Evolutionary conservation across 2,113 vertebrate genomes (phyloP).

Genomic region (Melozone crissalis): DNA sequence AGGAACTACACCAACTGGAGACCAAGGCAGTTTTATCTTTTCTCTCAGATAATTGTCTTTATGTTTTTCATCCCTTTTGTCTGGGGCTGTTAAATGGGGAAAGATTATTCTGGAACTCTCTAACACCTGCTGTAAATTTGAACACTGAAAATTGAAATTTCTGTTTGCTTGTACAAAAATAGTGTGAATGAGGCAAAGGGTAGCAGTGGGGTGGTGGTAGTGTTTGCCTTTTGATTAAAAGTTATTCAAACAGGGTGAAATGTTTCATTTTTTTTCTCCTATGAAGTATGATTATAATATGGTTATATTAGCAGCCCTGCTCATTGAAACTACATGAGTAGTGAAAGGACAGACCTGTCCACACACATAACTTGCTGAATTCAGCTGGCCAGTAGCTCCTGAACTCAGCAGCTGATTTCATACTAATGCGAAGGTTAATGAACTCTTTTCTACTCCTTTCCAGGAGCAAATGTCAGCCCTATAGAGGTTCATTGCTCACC

Average conservation of each 20-base stretch:
- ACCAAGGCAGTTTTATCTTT: not conserved
- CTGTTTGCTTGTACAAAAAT: not conserved
- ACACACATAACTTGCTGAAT: not conserved
- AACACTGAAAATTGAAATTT: not conserved
- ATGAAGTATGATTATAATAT: not conserved
- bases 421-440: constrained; percentile 29
- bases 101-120: not conserved
- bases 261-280: not conserved
- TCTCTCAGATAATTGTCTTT: not conserved
- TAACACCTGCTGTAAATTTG: not conserved
- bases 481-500: constrained; percentile 2
- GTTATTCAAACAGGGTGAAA: not conserved
- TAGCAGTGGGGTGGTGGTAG: accelerated
- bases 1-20: not conserved
- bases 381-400: not conserved
- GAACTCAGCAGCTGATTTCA: constrained; percentile 31
- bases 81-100: not conserved
- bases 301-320: not conserved
- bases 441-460: constrained; percentile 3
- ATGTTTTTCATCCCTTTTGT: not conserved
- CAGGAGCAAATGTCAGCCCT: constrained; percentile 49
- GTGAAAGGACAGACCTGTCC: not conserved
- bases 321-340: accelerated
- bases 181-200: accelerated
- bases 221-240: not conserved